phyloP scores from a whole-genome alignment of 2,888 invertebrate genomes.

The Argyra leucocephala region DNA sequence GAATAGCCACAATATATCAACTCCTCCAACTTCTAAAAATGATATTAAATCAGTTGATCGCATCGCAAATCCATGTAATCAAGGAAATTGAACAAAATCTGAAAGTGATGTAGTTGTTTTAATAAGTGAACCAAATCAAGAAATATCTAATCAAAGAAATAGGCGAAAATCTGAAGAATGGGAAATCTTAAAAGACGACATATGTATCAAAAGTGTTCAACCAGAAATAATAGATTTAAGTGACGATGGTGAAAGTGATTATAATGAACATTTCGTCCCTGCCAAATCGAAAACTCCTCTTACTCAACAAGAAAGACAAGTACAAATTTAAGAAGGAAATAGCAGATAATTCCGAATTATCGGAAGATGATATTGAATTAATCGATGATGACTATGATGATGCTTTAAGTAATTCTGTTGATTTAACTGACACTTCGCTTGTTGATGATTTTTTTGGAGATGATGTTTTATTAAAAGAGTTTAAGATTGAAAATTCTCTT shows the following conservation, averaged over 20 bases:
- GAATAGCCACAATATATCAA: constrained; percentile 7
- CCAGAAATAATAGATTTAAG: constrained; percentile 18
- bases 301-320: constrained; percentile 31
- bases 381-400: constrained; percentile 36
- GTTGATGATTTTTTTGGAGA: constrained; percentile 39
- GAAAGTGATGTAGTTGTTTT: constrained; percentile 22
- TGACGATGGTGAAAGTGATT: constrained; percentile 20
- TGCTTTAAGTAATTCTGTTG: constrained; percentile 25
- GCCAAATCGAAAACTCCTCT: constrained; percentile 12
- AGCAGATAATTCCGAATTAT: constrained; percentile 30
- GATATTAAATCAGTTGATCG: no score
- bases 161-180: neutral
- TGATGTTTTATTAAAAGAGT: constrained; percentile 36
- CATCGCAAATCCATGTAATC: no score
- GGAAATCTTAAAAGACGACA: neutral
- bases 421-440: constrained; percentile 35
- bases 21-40: neutral
- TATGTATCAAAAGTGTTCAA: neutral
- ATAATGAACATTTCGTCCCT: neutral
- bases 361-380: constrained; percentile 33
- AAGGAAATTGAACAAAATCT: no score
- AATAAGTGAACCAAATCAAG: neutral
- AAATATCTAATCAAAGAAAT: constrained; percentile 20
- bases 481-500: constrained; percentile 35
- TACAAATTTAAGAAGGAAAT: constrained; percentile 38